Conservation (phyloP, 1,140 invertebrate genomes). For the Radopholus similis region DNA sequence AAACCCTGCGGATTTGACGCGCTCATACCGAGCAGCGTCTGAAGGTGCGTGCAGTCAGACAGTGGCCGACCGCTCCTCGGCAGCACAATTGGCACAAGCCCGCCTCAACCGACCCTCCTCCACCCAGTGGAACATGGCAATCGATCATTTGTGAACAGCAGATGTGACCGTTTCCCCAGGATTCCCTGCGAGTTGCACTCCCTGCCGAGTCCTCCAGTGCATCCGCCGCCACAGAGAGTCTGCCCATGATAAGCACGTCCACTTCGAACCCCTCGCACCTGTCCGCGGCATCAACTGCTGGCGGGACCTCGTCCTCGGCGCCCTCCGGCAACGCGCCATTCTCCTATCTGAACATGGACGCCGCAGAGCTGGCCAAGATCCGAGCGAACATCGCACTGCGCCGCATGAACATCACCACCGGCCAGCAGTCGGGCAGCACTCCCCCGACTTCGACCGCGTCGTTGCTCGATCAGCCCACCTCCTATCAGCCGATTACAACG, state of each 20-base stretch:
- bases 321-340: constrained; percentile 4
- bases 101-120: constrained; percentile 4
- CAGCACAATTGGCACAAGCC: not conserved
- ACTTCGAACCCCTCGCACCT: not conserved
- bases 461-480: not conserved
- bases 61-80: not conserved
- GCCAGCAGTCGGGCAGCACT: not conserved
- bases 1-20: not conserved
- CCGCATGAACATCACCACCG: not conserved
- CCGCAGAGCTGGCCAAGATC: not conserved
- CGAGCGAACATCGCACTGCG: constrained; percentile 2
- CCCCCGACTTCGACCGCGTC: not conserved
- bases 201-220: not conserved
- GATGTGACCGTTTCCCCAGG: not conserved
- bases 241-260: not conserved
- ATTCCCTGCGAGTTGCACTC: constrained; percentile 13
- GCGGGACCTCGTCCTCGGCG: not conserved
- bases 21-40: constrained; percentile 13
- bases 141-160: not conserved
- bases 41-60: not conserved
- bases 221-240: constrained; percentile 5
- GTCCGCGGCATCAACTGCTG: not conserved
- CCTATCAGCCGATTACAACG: not conserved
- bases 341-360: constrained; percentile 1
- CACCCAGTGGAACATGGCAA: constrained; percentile 5